These are phyloP conservation scores for Phorcus lineatus DNA, from an alignment of 2,888 invertebrate genomes.

Conservation along the genomic window DNA sequence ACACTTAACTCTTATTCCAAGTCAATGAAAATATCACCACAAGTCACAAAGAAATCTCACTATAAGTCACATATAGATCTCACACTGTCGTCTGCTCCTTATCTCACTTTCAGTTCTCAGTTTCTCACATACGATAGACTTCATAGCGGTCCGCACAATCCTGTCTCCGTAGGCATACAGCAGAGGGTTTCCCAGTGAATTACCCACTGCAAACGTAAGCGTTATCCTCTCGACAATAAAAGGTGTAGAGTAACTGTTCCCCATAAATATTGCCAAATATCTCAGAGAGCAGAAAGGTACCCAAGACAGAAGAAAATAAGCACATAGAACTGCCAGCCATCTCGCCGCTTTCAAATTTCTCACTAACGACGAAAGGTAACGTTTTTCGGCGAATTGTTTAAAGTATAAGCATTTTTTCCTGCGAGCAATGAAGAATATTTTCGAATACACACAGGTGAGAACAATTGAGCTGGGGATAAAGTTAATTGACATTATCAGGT, in stretches of 20 bases:
- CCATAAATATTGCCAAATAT: background rate
- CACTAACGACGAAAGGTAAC: background rate
- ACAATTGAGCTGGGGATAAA: background rate
- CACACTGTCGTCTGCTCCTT: no score
- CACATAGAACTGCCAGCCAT: background rate
- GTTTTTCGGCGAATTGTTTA: background rate
- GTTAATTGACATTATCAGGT: background rate
- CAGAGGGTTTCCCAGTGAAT: constrained; percentile 26
- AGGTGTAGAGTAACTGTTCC: background rate
- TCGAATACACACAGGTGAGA: background rate
- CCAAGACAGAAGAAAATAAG: constrained; percentile 11
- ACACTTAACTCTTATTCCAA: no score
- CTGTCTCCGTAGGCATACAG: constrained; percentile 4
- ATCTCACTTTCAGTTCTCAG: no score
- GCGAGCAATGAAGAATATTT: constrained; percentile 13
- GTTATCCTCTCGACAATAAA: background rate
- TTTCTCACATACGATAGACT: background rate
- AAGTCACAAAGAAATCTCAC: no score
- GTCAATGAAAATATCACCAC: no score
- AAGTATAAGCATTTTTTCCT: background rate
- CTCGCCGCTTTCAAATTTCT: constrained; percentile 8
- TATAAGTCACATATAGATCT: no score
- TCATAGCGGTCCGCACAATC: background rate
- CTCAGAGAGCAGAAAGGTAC: background rate
- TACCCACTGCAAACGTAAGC: background rate